Base-by-base conservation (phyloP, 2,113 vertebrate genomes). In the Gobiocypris rarus region DNA sequence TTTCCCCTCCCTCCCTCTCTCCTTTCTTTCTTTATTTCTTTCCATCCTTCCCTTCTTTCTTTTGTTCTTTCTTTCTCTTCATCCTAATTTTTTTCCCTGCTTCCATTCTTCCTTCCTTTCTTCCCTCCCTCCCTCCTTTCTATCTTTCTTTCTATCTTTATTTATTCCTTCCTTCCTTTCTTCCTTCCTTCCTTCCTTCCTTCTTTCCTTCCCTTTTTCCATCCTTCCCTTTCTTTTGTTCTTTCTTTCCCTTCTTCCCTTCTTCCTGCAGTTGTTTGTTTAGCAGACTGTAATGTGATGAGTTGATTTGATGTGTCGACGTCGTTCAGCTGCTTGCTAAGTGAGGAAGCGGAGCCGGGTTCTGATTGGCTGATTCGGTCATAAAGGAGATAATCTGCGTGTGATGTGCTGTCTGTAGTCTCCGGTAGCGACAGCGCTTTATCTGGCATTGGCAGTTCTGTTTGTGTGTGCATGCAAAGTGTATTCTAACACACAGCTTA, bases 281-380 rank as follows among this genome's bases (percentile, higher is more conserved):
- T 26, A 17, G 11, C 50, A 54, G 67, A 24, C 75, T 43, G 31
- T 80, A 75, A 79, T 80, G 65, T n/a, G n/a, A n/a, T n/a, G n/a
- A 79, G 81, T 76, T n/a, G 75, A 83, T 71, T 34, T 74, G 81
- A 74, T 83, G 56, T 3, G 48, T 63, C 19, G 11, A 41, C 63
- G n/a, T 77, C 50, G 28, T 58, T 75, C 67, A 83, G 34, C 48
- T 24, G 14, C n/a, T 31, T 24, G 10, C 67, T 75, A 61, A 65
- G 31, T 73, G 65, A 74, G 50, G 85, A 70, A 19, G 84, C 28
- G 19, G 5, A 28, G 28, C 52, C 26, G 28, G 74, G 43, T 77
- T 43, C 56, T 50, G 34, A 67, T 85, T 75, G 74, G 38, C 63
- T 78, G 58, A 26, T 43, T 75, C 28, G 50, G 28, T 54, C 28